Evolutionary conservation across 2,797 vertebrate genomes (phyloP).

Genomic region (Iguana delicatissima): DNA sequence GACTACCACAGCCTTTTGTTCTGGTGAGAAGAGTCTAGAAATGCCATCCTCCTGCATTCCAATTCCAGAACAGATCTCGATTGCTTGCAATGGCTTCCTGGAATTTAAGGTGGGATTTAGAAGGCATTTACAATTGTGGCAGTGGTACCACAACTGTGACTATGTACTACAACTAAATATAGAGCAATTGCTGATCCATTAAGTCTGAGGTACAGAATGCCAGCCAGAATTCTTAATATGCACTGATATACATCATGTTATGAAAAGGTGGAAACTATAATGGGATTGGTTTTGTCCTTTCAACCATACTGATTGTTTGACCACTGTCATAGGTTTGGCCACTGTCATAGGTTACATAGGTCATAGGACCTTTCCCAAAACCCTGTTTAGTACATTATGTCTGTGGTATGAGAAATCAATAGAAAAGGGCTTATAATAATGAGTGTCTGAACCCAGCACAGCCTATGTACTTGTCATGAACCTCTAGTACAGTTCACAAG

Average conservation of each 20-base stretch:
- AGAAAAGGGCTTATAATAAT: constrained; percentile 12
- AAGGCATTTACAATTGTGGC: too few species aligned
- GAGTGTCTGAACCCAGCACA: neutral
- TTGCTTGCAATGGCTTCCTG: too few species aligned
- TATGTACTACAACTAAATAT: too few species aligned
- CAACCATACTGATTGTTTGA: neutral
- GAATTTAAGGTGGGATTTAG: too few species aligned
- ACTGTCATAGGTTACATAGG: constrained; percentile 7
- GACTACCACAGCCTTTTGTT: too few species aligned
- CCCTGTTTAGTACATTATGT: neutral
- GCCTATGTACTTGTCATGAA: constrained; percentile 4
- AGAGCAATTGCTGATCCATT: too few species aligned
- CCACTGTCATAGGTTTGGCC: constrained; percentile 9
- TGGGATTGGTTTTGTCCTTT: neutral
- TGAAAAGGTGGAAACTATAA: constrained; percentile 11
- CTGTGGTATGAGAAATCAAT: constrained; percentile 33
- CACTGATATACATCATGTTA: neutral
- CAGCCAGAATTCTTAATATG: constrained; percentile 14
- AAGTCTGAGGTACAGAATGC: too few species aligned
- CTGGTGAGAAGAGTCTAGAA: too few species aligned
- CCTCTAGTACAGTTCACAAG: constrained; percentile 42
- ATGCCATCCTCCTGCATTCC: too few species aligned
- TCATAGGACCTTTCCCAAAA: neutral
- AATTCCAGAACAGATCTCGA: too few species aligned
- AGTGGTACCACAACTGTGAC: too few species aligned